Evolutionary conservation across 2,797 vertebrate species (phyloP), one percentile per base, ranked within the genome.

Genomic region (Pangasius sanitwongsei): DNA sequence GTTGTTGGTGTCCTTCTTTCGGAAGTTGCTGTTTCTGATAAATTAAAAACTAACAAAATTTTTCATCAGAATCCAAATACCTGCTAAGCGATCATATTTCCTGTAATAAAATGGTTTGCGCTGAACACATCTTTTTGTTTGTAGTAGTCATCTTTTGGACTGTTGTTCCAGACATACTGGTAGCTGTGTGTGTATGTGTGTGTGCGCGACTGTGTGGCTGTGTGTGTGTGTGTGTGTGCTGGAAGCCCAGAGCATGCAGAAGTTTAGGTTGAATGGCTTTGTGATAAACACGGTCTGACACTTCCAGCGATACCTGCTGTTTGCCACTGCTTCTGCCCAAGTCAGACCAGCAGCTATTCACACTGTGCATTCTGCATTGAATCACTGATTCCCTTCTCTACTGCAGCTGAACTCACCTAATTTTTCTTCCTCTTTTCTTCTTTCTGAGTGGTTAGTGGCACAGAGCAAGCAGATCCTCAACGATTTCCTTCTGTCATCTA

Each of bases 1-100:
- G 87, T 96, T 95, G 89, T 90, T 93, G 57, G 95, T 94, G 86
- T 95, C 93, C 15, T 94, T 72, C 92, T 93, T 94, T 75, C 93
- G 86, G 91, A 96, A 95, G 91, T 95, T 95, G 77, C 59, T n/a
- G 83, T 80, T 59, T 15, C 80, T 89, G 65, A 83, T 48, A 6
- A 37, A 70, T 34, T 61, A 28, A 28, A 89, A 81, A 53, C 7
- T 15, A 34, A 77, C 9, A 28, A 0, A 0, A 53, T 72, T 86
- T 86, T 87, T 72, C n/a, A 44, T 61, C 78, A 18, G 48, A 78
- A 86, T 69, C 6, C 41, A 72, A 67, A 81, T 2, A 59, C 57
- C 59, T 84, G 59, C 48, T 59, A 31, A 28, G 61, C 9, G 34
- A 75, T 88, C 70, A 82, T 48, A 72, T 87, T 85, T 74, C 25